Base-by-base conservation (phyloP, 2,797 vertebrate genomes). In the Galaxias olidus region DNA sequence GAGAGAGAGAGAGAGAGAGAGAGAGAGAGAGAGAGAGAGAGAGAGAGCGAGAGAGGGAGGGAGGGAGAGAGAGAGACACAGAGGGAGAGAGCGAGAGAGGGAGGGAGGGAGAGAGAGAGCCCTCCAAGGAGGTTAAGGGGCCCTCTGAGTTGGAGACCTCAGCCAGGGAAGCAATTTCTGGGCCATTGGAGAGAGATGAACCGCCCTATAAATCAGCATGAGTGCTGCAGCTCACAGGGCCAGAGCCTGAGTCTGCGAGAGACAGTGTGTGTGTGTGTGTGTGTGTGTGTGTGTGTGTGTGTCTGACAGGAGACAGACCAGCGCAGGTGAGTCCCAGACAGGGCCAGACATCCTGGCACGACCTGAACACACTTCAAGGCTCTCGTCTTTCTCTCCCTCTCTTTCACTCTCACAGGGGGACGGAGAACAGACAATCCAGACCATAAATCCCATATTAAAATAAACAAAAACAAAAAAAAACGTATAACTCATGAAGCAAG, bases 301-400 rank as follows among this genome's bases (percentile, higher is more conserved):
- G 18, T 10, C 0, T 19, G 51, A 53, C 51, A 70, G 87, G 71
- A 80, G 75, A 88, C 84, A 71, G 46, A 65, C 60, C 82, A 83
- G 81, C 87, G 63, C 72, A 91, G 90, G 90, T 88, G 91, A 87
- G 71, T 75, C 81, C 84, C 69, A 85, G 81, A 88, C 84, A 72
- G 84, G 85, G 84, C 87, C 90, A 94, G 89, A 91, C 89, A 86
- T 84, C 66, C 67, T 72, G 86, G 87, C 85, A 88, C 68, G 78
- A 89, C 88, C 88, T 87, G 75, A 77, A 65, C 77, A 76, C 79
- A 85, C 79, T 84, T 87, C 82, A 88, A 85, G 84, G 73, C 77
- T 90, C 91, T 93, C 86, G 46, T 75, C 85, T 93, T 91, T 84
- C 30, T 30, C 30, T 30, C 30, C 30, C 30, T 3, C 30, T 30